Conservation (phyloP, 2,797 vertebrate species). For the Sebastes itinus region DNA sequence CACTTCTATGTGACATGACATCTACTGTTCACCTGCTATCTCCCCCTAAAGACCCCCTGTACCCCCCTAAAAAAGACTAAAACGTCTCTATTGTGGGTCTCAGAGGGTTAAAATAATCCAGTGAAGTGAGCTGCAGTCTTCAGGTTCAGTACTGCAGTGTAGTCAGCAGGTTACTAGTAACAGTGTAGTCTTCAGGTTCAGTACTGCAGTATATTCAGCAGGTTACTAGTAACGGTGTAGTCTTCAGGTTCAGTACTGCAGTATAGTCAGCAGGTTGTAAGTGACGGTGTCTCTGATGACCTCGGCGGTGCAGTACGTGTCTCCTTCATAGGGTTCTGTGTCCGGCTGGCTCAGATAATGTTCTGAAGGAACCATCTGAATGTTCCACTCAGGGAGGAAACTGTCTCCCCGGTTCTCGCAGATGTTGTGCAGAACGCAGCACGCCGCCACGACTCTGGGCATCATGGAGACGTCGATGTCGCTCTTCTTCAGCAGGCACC, state of each 20-base stretch:
- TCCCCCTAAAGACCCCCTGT: too few species aligned
- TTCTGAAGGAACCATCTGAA: rapidly evolving
- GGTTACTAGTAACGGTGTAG: slow-evolving; percentile 31
- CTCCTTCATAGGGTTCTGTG: neutral
- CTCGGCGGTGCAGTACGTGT: slow-evolving; percentile 28
- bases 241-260: slow-evolving; percentile 23
- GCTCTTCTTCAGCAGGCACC: slow-evolving; percentile 53
- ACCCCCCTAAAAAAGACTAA: too few species aligned
- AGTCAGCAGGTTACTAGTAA: slow-evolving; percentile 29
- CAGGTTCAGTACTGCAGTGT: slow-evolving; percentile 29
- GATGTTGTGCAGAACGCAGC: slow-evolving; percentile 55
- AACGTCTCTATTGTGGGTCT: too few species aligned
- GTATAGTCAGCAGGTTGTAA: slow-evolving; percentile 26
- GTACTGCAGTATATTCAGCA: slow-evolving; percentile 31
- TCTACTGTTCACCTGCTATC: too few species aligned
- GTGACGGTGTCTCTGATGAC: slow-evolving; percentile 47
- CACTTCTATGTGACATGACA: too few species aligned
- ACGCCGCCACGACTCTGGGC: slow-evolving; percentile 22
- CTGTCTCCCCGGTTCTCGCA: slow-evolving; percentile 11
- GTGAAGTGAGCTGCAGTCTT: too few species aligned
- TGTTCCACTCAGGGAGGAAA: slow-evolving; percentile 49
- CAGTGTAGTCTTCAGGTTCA: neutral
- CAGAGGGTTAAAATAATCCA: too few species aligned
- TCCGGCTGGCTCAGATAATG: slow-evolving; percentile 12
- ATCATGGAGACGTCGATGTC: slow-evolving; percentile 40